phyloP scores from a whole-genome alignment of 2,888 invertebrate species.

The Cordilura impudica region DNA sequence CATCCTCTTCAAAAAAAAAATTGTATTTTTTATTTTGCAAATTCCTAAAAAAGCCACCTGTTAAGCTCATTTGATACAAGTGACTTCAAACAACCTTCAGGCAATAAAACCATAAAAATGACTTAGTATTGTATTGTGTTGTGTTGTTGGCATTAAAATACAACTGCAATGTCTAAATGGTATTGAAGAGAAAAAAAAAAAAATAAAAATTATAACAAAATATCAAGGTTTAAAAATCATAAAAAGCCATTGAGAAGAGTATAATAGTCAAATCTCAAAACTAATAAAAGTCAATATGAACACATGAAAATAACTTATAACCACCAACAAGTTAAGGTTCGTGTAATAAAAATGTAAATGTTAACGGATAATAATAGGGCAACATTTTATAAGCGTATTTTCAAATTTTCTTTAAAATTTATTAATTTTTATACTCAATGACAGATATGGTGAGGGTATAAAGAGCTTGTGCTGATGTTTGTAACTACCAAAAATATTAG shows the following conservation, averaged over 20 bases:
- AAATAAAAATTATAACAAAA: constrained; percentile 30
- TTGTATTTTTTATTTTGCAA: constrained; percentile 16
- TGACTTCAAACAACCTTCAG: constrained; percentile 51
- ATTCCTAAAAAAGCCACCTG: constrained; percentile 69
- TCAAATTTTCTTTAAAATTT: too few species aligned
- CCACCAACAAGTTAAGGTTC: constrained; percentile 3
- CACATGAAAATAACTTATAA: constrained; percentile 55
- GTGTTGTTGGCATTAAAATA: constrained; percentile 48
- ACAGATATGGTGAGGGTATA: too few species aligned
- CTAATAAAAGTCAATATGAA: constrained; percentile 61
- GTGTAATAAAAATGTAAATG: neutral
- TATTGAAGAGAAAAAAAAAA: constrained; percentile 1
- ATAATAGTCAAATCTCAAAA: constrained; percentile 60
- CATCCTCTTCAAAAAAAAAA: constrained; percentile 2
- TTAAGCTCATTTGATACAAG: constrained; percentile 64
- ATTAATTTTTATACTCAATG: too few species aligned
- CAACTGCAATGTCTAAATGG: constrained; percentile 60
- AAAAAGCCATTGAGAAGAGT: constrained; percentile 58
- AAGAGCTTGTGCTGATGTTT: too few species aligned
- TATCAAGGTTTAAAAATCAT: constrained; percentile 62
- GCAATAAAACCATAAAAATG: constrained; percentile 72
- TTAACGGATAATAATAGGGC: neutral
- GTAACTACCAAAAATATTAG: too few species aligned
- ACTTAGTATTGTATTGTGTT: constrained; percentile 66
- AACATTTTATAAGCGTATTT: neutral